Evolutionary conservation across 2,888 invertebrate genomes (phyloP).

Genomic region (Gordius sp.): DNA sequence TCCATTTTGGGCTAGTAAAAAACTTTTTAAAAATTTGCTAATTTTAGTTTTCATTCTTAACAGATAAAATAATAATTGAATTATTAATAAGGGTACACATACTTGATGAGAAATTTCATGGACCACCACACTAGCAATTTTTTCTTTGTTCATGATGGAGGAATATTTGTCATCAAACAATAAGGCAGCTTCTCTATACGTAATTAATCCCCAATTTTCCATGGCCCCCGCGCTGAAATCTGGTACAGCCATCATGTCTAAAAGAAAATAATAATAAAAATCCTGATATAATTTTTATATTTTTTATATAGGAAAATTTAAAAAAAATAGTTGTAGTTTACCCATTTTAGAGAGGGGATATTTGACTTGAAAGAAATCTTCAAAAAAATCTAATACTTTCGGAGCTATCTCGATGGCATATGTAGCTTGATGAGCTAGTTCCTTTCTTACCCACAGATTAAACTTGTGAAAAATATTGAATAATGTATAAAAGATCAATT

Average conservation of each 20-base stretch:
- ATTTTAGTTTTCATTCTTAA: too few relatives aligned
- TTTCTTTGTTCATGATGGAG: slow-evolving; percentile 22
- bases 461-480: neutral
- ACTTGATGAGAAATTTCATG: slow-evolving; percentile 25
- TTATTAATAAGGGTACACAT: too few relatives aligned
- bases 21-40: too few relatives aligned
- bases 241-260: slow-evolving; percentile 24
- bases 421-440: slow-evolving; percentile 30
- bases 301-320: neutral
- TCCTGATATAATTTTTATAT: neutral
- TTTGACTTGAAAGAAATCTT: slow-evolving; percentile 28
- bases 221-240: slow-evolving; percentile 25
- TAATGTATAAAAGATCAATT: neutral
- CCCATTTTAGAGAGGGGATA: slow-evolving; percentile 31
- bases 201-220: slow-evolving; percentile 25
- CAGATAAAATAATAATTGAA: too few relatives aligned
- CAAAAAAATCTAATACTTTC: slow-evolving; percentile 38
- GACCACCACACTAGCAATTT: slow-evolving; percentile 23
- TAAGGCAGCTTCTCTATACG: slow-evolving; percentile 22
- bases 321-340: slow-evolving; percentile 20
- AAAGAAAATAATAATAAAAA: slow-evolving; percentile 16
- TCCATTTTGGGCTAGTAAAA: too few relatives aligned
- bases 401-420: slow-evolving; percentile 53
- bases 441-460: slow-evolving; percentile 1
- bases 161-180: slow-evolving; percentile 22